Base-by-base conservation (phyloP, 2,888 invertebrate species). In the Dicyrtoma fusca region DNA sequence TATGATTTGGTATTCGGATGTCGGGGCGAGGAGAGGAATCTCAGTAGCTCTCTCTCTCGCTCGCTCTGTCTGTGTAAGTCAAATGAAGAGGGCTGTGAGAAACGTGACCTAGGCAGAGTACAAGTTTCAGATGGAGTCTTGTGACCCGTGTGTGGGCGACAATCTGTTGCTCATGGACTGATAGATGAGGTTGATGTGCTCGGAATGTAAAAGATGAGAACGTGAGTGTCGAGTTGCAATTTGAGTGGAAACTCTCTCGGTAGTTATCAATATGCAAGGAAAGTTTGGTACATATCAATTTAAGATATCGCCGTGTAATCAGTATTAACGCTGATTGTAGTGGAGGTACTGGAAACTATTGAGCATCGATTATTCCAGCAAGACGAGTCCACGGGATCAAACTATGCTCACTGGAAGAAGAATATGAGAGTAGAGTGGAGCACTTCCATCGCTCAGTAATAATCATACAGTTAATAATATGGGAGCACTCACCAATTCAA, bases 231-330 rank as follows among this genome's bases (percentile, higher is more conserved):
- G 55, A 63, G 69, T 74, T 74, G 74, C 74, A 71, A 74, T 74
- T 74, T 74, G 51, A 51, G 62, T 17, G 45, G 42, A 57, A 68
- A 61, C 61, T 44, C 68, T 63, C 66, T 62, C 72, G 55, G 71
- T 59, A 59, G 66, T 68, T 69, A 71, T 75, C 75, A 75, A 75
- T 75, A 75, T 75, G 71, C 73, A 71, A 66, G 64, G 26, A 64
- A 69, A 73, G 75, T 71, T 25, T 25, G 51, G 63, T 68, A 66
- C 74, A 74, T 74, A 74, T 74, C 74, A 71, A 74, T 74, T 74
- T 74, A 42, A 55, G 63, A 71, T 74, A 74, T 74, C 74, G 62
- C 49, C 53, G 71, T 49, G 57, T 19, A 71, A 74, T 74, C 74
- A 62, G 68, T 62, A 68, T 66, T 55, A 62, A 62, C 51, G 63